Conservation (phyloP, 2,797 vertebrate species). For the Anas bernieri region DNA sequence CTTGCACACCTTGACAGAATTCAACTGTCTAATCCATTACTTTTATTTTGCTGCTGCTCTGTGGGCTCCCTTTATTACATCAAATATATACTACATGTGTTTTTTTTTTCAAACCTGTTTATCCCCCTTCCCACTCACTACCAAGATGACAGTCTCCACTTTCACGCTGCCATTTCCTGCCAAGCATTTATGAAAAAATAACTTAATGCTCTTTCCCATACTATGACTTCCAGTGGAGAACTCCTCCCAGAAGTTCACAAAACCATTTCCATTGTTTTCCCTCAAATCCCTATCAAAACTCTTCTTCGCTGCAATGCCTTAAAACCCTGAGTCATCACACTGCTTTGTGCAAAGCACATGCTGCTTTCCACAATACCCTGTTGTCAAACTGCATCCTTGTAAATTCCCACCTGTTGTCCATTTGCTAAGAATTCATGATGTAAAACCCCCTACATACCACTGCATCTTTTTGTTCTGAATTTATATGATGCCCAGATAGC, state of each 20-base stretch:
- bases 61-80: background rate
- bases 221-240: background rate
- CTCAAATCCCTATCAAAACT: background rate
- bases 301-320: background rate
- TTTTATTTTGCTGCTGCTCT: background rate
- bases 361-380: background rate
- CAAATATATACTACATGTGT: background rate
- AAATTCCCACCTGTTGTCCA: background rate
- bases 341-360: background rate
- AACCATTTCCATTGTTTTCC: background rate
- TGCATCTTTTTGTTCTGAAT: background rate
- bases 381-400: background rate
- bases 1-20: background rate
- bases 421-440: background rate
- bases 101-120: background rate
- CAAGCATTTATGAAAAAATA: background rate
- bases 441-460: background rate
- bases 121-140: background rate
- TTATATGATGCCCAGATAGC: background rate
- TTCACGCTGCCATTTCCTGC: background rate
- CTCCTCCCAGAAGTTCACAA: background rate
- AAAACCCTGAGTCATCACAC: background rate
- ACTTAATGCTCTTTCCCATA: background rate
- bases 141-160: background rate
- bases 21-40: background rate